Evolutionary conservation across 2,113 vertebrate species (phyloP), one percentile per base, ranked within the genome.

Genomic region (Microcebus murinus): DNA sequence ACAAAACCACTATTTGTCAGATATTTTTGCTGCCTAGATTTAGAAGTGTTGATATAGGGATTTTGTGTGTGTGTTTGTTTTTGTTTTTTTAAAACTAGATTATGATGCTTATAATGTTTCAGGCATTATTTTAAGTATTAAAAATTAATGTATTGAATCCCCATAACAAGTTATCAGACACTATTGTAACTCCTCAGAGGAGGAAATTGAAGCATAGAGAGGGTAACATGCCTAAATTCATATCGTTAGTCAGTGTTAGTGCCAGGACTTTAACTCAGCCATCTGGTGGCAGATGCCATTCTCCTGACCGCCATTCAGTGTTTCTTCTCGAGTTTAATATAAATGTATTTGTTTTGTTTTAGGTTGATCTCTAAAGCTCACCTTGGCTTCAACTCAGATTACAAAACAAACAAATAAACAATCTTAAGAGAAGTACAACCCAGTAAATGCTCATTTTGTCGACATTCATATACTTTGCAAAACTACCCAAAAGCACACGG

Each of bases 301-400:
- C 1, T 45, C 52, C 88, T 65, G 6, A 29, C 27, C 25, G 29
- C 50, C 23, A 6, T 7, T 3, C 0, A 21, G n/a, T 0, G 14
- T 15, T 55, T 20, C 9, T 27, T 80, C 13, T 87, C 11, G 5
- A 67, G 8, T 79, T 84, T 87, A 52, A 39, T 45, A 63, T 4
- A 6, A 13, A 42, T 15, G 39, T 31, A 31, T 55, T 48, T 92
- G 13, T 55, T 81, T 90, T 59, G 12, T 50, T 90, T 79, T 73
- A 73, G 39, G 17, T 15, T 74, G 55, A 74, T 87, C 25, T 57
- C 48, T 74, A 76, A 95, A 85, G 23, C 1, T 42, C n/a, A 21
- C 2, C 0, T 27, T 81, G 55, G 50, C 21, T 91, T 91, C 70
- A 85, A 14, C 6, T 65, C 73, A 89, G 20, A 77, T 77, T 20